These are phyloP conservation scores for Felis chaus DNA, from an alignment of 2,113 vertebrate species.

Conservation along the genomic window DNA sequence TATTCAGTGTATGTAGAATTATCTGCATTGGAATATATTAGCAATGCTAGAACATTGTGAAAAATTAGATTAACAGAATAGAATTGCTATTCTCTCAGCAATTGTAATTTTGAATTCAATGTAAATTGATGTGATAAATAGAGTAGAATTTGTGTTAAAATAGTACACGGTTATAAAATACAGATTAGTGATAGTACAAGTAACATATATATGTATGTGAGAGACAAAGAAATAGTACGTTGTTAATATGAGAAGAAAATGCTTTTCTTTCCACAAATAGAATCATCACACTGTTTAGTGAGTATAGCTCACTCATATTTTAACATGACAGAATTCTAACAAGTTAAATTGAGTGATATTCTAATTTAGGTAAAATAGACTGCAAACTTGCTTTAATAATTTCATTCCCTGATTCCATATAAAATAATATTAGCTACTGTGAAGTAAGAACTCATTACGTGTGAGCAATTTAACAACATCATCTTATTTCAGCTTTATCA, in stretches of 20 bases:
- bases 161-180: background rate
- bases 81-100: background rate
- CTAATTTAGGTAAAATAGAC: constrained; percentile 30
- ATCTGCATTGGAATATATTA: background rate
- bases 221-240: background rate
- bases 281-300: background rate
- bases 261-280: background rate
- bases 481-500: background rate
- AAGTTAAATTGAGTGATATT: constrained; percentile 23
- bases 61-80: background rate
- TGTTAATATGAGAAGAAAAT: background rate
- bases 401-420: background rate
- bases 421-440: background rate
- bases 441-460: background rate
- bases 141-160: background rate
- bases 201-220: background rate
- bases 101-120: background rate
- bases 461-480: constrained; percentile 2
- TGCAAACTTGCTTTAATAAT: constrained; percentile 5
- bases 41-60: background rate
- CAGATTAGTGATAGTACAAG: background rate
- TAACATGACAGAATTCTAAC: background rate
- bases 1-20: background rate
- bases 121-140: background rate
- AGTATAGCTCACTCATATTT: background rate